Evolutionary conservation across 1,140 invertebrate species (phyloP).

Genomic region (Drosophila saltans): DNA sequence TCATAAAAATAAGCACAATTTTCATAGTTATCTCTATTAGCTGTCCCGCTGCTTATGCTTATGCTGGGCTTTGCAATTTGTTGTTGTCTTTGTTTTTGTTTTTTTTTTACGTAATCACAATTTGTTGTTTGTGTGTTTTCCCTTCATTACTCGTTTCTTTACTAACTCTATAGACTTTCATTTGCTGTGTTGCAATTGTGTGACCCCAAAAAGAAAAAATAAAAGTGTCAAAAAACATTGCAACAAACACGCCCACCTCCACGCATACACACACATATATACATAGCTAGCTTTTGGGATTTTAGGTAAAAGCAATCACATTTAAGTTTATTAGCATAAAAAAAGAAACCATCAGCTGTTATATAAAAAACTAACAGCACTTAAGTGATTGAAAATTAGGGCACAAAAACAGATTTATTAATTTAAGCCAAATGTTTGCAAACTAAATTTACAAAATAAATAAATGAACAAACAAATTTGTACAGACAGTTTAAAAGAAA

Average conservation of each 20-base stretch:
- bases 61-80: constrained; percentile 11
- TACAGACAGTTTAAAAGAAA: too few relatives aligned
- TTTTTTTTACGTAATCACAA: constrained; percentile 62
- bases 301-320: constrained; percentile 20
- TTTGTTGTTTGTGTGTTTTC: constrained; percentile 50
- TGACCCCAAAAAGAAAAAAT: constrained; percentile 16
- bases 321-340: constrained; percentile 53
- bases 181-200: constrained; percentile 59
- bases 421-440: neutral
- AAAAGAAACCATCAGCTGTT: constrained; percentile 40
- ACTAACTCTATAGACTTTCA: constrained; percentile 66
- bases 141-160: constrained; percentile 54
- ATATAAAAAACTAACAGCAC: constrained; percentile 59
- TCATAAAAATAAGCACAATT: constrained; percentile 48
- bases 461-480: too few relatives aligned
- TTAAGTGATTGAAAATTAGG: constrained; percentile 44
- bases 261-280: neutral
- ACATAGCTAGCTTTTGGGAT: constrained; percentile 33
- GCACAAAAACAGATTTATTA: constrained; percentile 3
- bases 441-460: too few relatives aligned
- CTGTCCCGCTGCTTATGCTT: constrained; percentile 11
- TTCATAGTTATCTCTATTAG: neutral
- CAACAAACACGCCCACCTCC: constrained; percentile 29
- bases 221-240: constrained; percentile 51
- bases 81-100: neutral